Percentiles rank a stretch among this genome's conserved stretches.
Evolutionary conservation across 2,888 invertebrate genomes (phyloP).

Genomic region (Macaria notata): DNA sequence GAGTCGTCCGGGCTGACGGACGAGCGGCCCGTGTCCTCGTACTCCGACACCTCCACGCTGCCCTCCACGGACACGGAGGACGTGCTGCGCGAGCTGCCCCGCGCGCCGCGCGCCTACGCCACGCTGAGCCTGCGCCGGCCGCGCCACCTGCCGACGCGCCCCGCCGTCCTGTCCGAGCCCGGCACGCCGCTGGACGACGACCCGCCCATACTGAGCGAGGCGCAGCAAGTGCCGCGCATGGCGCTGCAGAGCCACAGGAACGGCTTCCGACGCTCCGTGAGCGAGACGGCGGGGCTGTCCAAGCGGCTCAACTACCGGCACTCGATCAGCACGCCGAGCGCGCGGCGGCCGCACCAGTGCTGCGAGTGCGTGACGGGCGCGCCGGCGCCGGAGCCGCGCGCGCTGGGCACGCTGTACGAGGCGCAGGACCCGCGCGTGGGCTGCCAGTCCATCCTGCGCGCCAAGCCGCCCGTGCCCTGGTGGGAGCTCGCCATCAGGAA

Average conservation of each 20-base stretch:
- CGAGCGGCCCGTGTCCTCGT: slow-evolving; percentile 77
- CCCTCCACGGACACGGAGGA: slow-evolving; percentile 78
- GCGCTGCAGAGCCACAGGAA: slow-evolving; percentile 72
- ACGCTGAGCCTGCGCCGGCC: too few relatives aligned
- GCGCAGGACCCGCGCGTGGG: slow-evolving; percentile 86
- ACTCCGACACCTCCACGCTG: slow-evolving; percentile 77
- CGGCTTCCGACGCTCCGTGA: slow-evolving; percentile 71
- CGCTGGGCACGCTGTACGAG: slow-evolving; percentile 75
- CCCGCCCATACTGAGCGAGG: slow-evolving; percentile 64
- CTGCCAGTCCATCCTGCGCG: slow-evolving; percentile 84
- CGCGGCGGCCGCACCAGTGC: slow-evolving; percentile 68
- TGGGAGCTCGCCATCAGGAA: slow-evolving; percentile 93
- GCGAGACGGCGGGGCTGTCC: slow-evolving; percentile 74
- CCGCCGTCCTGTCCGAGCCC: too few relatives aligned
- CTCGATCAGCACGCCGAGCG: slow-evolving; percentile 62
- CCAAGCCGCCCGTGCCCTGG: slow-evolving; percentile 91
- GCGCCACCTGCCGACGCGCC: too few relatives aligned
- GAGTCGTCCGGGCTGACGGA: slow-evolving; percentile 77
- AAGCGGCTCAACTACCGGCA: slow-evolving; percentile 76
- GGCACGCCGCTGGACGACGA: slow-evolving; percentile 43
- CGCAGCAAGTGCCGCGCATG: slow-evolving; percentile 74
- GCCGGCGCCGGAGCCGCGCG: slow-evolving; percentile 53
- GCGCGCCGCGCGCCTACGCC: too few relatives aligned
- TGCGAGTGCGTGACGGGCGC: slow-evolving; percentile 77
- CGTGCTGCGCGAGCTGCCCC: slow-evolving; percentile 65